Evolutionary conservation across 1,140 invertebrate genomes (phyloP).

Genomic region (Rhopalosiphum padi): DNA sequence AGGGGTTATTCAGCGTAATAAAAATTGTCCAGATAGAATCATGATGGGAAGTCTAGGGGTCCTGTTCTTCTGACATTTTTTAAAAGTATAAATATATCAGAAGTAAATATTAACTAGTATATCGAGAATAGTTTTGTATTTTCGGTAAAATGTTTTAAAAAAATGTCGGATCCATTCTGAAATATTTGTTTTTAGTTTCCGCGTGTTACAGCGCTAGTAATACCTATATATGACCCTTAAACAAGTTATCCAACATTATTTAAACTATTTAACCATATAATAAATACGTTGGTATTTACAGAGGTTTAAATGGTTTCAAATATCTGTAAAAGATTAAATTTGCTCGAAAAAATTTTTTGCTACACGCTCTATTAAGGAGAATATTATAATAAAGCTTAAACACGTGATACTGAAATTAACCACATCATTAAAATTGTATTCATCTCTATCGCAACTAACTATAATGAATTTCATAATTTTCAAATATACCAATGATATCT

Average conservation of each 20-base stretch:
- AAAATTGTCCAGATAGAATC: neutral
- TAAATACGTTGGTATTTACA: conserved; percentile 1
- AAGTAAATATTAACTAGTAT: neutral
- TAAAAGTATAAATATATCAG: neutral
- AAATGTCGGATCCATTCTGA: neutral
- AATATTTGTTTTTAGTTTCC: neutral
- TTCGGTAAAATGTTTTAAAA: neutral
- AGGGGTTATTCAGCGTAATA: too few species aligned
- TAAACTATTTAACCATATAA: neutral
- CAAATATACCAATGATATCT: neutral
- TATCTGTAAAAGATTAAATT: neutral
- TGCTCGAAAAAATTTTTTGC: neutral
- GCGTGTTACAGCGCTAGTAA: neutral
- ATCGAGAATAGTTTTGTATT: neutral
- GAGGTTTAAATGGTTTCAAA: neutral
- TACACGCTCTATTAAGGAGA: neutral
- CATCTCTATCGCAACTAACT: neutral
- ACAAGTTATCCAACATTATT: neutral
- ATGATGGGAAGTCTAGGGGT: too few species aligned
- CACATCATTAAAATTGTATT: neutral
- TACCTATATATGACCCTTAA: neutral
- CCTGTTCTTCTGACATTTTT: neutral
- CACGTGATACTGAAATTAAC: neutral
- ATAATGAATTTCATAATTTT: neutral
- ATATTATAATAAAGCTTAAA: neutral